A percentile compares a stretch with the other conserved stretches of the same genome.
phyloP scores from a whole-genome alignment of 1,140 invertebrate genomes.

The Cherax destructor region DNA sequence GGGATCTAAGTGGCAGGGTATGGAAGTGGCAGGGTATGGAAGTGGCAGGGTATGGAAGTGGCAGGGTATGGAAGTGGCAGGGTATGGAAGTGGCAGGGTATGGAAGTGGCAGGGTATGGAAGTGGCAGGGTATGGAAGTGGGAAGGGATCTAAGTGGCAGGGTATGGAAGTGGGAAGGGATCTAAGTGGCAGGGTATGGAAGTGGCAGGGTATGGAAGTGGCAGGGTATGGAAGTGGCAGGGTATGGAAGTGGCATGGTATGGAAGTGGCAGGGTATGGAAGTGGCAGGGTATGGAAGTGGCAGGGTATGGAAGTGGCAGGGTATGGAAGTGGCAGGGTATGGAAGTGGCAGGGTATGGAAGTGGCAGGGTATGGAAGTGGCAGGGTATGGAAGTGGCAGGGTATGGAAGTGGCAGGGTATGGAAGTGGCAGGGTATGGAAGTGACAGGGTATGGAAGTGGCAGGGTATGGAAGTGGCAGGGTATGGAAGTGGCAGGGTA shows the following conservation, averaged over 20 bases:
- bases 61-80: too few species aligned
- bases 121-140: too few species aligned
- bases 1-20: too few species aligned
- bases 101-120: neutral
- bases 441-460: too few species aligned
- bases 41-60: neutral
- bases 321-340: neutral
- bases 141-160: too few species aligned
- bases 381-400: neutral
- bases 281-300: neutral
- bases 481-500: too few species aligned
- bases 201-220: too few species aligned
- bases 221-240: neutral
- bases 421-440: neutral
- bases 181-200: neutral
- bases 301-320: too few species aligned
- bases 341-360: neutral
- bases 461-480: neutral
- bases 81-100: neutral
- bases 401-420: too few species aligned
- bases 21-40: neutral
- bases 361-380: too few species aligned
- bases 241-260: too few species aligned
- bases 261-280: neutral
- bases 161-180: too few species aligned